Evolutionary conservation across 2,888 invertebrate genomes (phyloP).

Genomic region (Mimachlamys varia): DNA sequence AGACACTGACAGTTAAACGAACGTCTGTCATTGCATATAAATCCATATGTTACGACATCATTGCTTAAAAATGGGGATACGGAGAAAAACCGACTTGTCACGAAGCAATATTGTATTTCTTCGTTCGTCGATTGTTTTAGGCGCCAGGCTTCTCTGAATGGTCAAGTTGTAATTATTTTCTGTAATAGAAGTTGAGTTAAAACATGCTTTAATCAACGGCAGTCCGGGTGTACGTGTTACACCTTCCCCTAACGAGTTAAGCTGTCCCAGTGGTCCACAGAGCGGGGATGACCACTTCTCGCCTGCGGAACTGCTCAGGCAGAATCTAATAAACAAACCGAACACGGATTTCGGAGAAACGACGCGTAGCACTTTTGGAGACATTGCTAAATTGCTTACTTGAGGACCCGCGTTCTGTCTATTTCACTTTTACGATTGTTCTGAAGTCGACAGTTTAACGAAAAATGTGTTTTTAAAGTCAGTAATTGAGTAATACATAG

Average conservation of each 20-base stretch:
- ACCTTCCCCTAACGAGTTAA: not conserved
- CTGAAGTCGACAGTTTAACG: not conserved
- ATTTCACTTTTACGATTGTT: not conserved
- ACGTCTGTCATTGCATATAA: not conserved
- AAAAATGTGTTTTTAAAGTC: constrained; percentile 23
- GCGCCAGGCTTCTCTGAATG: not conserved
- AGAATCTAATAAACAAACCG: not conserved
- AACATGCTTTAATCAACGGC: not conserved
- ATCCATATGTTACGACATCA: not conserved
- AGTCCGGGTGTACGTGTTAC: not conserved
- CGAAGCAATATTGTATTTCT: not conserved
- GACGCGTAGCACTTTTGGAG: not conserved
- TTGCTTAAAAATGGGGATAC: not conserved
- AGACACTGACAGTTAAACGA: not conserved
- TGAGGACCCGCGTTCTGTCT: not conserved
- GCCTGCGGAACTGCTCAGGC: not conserved
- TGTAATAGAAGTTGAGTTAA: constrained; percentile 24
- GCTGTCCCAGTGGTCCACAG: not conserved
- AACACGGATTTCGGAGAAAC: not conserved
- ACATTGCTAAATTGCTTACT: not conserved
- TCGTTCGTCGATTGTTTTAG: not conserved
- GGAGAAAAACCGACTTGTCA: not conserved
- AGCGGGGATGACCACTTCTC: not conserved
- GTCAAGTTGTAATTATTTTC: not conserved
- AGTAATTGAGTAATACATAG: not conserved